Conservation (phyloP, 2,113 vertebrate genomes). For the Psophia crepitans region DNA sequence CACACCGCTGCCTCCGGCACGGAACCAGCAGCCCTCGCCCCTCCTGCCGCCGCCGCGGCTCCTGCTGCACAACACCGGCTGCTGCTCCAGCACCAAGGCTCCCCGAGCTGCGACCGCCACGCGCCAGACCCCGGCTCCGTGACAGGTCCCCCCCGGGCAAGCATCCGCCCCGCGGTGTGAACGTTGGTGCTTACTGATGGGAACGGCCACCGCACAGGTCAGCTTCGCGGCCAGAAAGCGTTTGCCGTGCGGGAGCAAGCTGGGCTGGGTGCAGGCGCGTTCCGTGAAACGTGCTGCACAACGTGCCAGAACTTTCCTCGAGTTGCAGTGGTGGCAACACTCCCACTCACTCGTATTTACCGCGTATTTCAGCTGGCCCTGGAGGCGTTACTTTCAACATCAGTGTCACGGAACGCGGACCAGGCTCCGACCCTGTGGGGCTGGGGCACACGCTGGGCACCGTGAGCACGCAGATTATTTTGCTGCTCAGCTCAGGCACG, state of each 20-base stretch:
- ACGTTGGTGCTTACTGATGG: accelerated
- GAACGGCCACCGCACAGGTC: not conserved
- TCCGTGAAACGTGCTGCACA: not conserved
- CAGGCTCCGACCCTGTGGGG: not conserved
- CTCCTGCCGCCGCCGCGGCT: not conserved
- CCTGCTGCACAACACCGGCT: not conserved
- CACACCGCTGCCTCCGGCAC: not conserved
- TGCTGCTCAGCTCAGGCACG: not conserved
- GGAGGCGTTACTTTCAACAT: not conserved
- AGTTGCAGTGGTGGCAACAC: not conserved
- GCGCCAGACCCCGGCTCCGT: accelerated
- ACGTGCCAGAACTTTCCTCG: not conserved
- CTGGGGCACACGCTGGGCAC: not conserved
- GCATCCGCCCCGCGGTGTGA: not conserved
- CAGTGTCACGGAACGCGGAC: not conserved
- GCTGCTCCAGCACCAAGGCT: not conserved
- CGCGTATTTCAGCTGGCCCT: not conserved
- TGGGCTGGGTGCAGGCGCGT: not conserved
- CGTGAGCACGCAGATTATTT: not conserved
- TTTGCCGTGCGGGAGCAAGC: not conserved
- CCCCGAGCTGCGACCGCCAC: accelerated
- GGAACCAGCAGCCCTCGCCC: not conserved
- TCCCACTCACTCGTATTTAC: not conserved
- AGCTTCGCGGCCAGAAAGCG: accelerated
- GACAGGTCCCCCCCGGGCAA: not conserved